A percentile compares a stretch with the other conserved stretches of the same genome.
phyloP scores from a whole-genome alignment of 2,797 vertebrate species.

The Semaprochilodus insignis region DNA sequence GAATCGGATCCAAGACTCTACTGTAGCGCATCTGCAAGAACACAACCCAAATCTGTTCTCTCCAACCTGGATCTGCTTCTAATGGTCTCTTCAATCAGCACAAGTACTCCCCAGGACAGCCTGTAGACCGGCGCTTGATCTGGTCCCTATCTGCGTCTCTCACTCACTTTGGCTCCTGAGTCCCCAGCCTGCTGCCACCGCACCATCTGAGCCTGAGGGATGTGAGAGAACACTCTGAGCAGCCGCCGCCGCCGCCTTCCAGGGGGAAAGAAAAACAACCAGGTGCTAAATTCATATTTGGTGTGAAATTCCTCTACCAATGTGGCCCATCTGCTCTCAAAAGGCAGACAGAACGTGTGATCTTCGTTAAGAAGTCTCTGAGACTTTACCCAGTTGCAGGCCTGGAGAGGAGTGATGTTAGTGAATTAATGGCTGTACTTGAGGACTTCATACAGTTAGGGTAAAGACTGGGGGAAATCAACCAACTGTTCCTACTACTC shows the following conservation, averaged over 20 bases:
- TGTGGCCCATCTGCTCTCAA: conserved; percentile 76
- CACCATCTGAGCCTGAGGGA: conserved; percentile 65
- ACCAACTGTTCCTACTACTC: not conserved
- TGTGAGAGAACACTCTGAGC: conserved; percentile 72
- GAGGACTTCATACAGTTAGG: not conserved
- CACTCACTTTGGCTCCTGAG: conserved; percentile 21
- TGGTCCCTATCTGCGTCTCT: conserved; percentile 8
- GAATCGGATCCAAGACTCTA: not conserved
- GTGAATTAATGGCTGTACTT: not conserved
- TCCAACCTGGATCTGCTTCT: not conserved
- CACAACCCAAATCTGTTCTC: not conserved
- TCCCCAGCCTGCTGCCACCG: conserved; percentile 43
- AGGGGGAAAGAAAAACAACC: conserved; percentile 66
- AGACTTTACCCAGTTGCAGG: conserved; percentile 5
- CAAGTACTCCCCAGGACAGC: not conserved
- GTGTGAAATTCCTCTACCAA: conserved; percentile 73
- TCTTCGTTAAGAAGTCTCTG: conserved; percentile 33
- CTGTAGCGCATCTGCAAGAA: not conserved
- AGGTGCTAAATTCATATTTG: conserved; percentile 77
- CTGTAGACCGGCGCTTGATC: not conserved
- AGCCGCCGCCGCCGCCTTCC: conserved; percentile 54
- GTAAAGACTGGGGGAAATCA: not conserved
- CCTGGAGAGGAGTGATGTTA: not conserved
- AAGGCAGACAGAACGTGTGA: conserved; percentile 62
- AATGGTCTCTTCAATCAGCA: conserved; percentile 21